Conservation (phyloP, 2,113 vertebrate genomes). For the Ceyx cyanopectus region DNA sequence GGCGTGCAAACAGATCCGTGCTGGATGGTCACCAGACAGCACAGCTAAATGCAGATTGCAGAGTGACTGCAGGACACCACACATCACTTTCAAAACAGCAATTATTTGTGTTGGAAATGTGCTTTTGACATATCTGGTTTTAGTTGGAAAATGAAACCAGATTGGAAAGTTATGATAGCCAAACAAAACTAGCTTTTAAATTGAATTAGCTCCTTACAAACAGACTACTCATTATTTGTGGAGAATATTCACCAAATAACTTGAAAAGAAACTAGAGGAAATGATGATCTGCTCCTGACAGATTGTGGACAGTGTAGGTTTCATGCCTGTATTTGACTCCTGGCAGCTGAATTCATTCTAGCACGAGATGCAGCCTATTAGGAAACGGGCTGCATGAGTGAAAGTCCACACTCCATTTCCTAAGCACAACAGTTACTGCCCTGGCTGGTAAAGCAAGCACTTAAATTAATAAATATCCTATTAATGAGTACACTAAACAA, state of each 20-base stretch:
- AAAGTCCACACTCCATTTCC: conserved; percentile 40
- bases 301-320: neutral
- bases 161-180: neutral
- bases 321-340: neutral
- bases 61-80: neutral
- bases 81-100: neutral
- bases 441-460: conserved; percentile 32
- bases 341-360: conserved; percentile 7
- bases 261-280: neutral
- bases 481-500: conserved; percentile 58
- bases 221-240: neutral
- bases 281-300: neutral
- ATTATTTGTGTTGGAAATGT: neutral
- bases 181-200: neutral
- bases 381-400: neutral
- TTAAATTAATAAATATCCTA: conserved; percentile 54
- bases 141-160: neutral
- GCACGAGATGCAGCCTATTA: neutral
- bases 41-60: neutral
- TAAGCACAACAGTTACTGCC: conserved; percentile 34
- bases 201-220: neutral
- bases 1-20: neutral
- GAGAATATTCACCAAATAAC: neutral
- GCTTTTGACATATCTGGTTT: neutral
- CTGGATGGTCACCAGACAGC: neutral